Evolutionary conservation across 2,113 vertebrate genomes (phyloP).

Genomic region (Miniopterus natalensis): DNA sequence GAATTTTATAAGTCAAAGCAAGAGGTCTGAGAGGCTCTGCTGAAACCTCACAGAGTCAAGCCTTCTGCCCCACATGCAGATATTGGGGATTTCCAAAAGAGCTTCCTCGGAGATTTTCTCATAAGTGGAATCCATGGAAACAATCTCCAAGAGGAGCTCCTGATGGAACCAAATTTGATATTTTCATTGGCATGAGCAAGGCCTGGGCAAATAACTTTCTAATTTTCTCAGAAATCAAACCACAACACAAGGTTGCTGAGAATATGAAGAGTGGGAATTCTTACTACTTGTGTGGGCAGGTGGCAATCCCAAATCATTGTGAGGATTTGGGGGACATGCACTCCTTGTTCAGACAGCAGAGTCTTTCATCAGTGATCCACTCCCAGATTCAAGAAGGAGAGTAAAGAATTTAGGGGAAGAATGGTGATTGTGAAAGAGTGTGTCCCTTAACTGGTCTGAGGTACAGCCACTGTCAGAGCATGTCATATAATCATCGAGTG

Average conservation of each 20-base stretch:
- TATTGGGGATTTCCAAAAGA: neutral
- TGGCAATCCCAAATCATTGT: neutral
- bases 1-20: constrained; percentile 22
- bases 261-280: neutral
- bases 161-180: neutral
- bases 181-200: neutral
- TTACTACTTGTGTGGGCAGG: neutral
- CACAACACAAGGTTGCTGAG: neutral
- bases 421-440: neutral
- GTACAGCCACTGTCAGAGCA: neutral
- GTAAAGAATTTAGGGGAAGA: neutral
- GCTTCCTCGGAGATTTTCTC: neutral
- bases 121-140: neutral
- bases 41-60: neutral
- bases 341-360: neutral
- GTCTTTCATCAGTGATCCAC: neutral
- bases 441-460: neutral
- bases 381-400: neutral
- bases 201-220: constrained; percentile 19
- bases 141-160: neutral
- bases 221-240: constrained; percentile 45
- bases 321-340: neutral
- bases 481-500: neutral
- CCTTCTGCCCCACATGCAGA: neutral
- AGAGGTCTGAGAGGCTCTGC: neutral